Evolutionary conservation across 2,888 invertebrate genomes (phyloP), one percentile per base, ranked within the genome.

Genomic region (Ophion costatus): DNA sequence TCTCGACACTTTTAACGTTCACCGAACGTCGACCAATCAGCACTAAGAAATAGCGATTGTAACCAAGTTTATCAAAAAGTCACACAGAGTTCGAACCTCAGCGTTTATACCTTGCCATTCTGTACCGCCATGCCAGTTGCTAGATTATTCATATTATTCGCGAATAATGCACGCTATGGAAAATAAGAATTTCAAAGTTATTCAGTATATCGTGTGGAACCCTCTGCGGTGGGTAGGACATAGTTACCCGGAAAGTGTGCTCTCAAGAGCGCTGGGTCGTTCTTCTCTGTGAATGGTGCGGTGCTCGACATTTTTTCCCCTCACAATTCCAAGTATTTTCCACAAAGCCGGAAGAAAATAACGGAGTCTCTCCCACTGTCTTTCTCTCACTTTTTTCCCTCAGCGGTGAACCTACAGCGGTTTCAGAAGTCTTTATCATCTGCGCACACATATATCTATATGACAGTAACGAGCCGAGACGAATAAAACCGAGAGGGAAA

Each of bases 401-500:
- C 57, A 24, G 45, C 22, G 63, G 45, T 61, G 67, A 73, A 77
- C 67, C 80, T 66, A 51, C 69, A 73, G 59, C 56, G 51, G 64
- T 66, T 79, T 56, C 66, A 59, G 22, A 74, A 70, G 79, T 82
- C 84, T 84, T 84, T 82, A 82, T 84, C 84, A 79, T 66, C 82
- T 67, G 51, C 57, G 67, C 20, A 57, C 67, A 73, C 71, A 61
- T 61, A 42, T 42, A 29, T 75, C 24, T 45, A 71, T 45, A 38
- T 14, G 61, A 17, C 56, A 59, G 59, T 59, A 74, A 66, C 66
- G 73, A 80, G 73, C 66, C 66, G 45, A 66, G 74, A 74, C 74
- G 84, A 59, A 77, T 86, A 82, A 86, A 88, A 89, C 79, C 86
- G 84, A 85, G 81, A 79, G 69, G 69, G 51, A 64, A 76, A 84